These are phyloP conservation scores for Poeciliopsis turrubarensis DNA, from an alignment of 2,113 vertebrate genomes.

Conservation along the genomic window DNA sequence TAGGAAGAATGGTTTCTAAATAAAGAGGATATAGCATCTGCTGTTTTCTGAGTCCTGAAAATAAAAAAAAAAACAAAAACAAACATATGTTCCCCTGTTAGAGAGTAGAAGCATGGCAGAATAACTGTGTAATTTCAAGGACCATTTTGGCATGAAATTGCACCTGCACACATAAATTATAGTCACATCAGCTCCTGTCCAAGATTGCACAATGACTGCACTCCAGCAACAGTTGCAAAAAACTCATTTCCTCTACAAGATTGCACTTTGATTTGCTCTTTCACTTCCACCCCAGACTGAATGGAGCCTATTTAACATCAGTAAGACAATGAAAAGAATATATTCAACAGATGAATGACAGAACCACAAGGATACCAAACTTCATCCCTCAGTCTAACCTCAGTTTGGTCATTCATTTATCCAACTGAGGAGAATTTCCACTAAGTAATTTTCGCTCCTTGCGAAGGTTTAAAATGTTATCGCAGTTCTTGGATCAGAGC, in stretches of 20 bases:
- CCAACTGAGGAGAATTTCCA: background rate
- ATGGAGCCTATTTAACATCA: background rate
- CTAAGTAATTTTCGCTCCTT: background rate
- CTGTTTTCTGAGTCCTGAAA: background rate
- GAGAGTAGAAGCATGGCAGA: background rate
- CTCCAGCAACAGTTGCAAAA: background rate
- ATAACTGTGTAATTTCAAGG: background rate
- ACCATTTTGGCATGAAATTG: background rate
- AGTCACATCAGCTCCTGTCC: background rate
- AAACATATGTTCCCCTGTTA: background rate
- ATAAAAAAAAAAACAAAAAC: too few relatives aligned
- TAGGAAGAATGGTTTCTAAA: conserved; percentile 72
- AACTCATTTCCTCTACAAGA: background rate
- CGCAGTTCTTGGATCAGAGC: background rate
- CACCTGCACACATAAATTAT: background rate
- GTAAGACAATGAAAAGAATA: background rate
- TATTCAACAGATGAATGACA: background rate
- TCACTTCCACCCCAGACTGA: background rate
- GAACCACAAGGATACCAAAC: background rate
- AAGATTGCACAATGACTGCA: background rate
- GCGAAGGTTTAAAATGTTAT: background rate
- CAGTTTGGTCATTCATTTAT: background rate
- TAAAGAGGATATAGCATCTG: background rate
- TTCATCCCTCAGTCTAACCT: background rate
- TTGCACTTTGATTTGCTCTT: background rate